Evolutionary conservation across 1,140 invertebrate genomes (phyloP).

Genomic region (Aethina tumida): DNA sequence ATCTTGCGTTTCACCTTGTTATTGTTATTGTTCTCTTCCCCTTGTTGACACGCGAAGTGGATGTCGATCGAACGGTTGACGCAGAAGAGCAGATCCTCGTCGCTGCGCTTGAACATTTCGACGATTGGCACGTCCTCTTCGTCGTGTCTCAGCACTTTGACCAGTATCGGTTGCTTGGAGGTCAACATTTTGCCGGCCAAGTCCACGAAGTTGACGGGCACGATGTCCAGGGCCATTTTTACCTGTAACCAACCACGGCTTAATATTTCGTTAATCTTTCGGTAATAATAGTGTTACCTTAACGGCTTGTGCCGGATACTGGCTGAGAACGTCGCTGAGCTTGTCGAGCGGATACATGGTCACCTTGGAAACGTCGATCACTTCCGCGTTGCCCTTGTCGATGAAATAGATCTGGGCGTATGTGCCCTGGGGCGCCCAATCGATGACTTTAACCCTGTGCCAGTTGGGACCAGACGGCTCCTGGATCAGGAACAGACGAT

Average conservation of each 20-base stretch:
- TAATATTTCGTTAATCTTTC: too few relatives aligned
- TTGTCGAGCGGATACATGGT: conserved; percentile 33
- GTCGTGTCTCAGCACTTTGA: conserved; percentile 32
- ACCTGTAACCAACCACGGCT: conserved; percentile 7
- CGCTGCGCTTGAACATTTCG: conserved; percentile 50
- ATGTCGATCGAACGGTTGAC: conserved; percentile 47
- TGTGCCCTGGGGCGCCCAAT: conserved; percentile 23
- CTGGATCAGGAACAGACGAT: conserved; percentile 34
- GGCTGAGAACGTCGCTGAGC: conserved; percentile 30
- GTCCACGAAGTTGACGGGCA: conserved; percentile 38
- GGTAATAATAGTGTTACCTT: conserved; percentile 41
- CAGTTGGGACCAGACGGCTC: conserved; percentile 24
- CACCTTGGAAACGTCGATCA: conserved; percentile 27
- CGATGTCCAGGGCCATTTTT: conserved; percentile 32
- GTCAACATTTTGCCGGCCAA: conserved; percentile 39
- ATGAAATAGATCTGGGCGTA: conserved; percentile 34
- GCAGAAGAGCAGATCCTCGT: conserved; percentile 46
- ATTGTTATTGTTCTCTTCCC: neutral
- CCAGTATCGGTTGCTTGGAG: conserved; percentile 34
- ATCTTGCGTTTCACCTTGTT: neutral
- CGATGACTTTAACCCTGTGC: conserved; percentile 29
- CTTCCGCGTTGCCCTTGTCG: conserved; percentile 36
- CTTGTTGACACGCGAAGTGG: neutral
- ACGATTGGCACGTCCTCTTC: conserved; percentile 36
- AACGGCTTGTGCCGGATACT: conserved; percentile 39